Base-by-base conservation (phyloP, 2,888 invertebrate species). In the Cylloceria caligata region DNA sequence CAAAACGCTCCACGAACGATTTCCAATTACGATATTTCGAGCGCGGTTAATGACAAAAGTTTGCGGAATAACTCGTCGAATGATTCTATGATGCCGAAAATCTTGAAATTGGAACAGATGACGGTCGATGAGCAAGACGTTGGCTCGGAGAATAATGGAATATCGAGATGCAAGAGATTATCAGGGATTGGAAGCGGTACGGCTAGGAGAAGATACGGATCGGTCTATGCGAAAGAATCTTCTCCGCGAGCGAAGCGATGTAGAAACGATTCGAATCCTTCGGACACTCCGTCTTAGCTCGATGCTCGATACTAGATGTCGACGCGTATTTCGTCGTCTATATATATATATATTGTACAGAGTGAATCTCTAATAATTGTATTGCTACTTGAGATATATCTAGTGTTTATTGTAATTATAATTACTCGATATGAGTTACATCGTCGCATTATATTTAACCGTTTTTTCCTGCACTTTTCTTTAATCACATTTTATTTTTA, bases 61-160 rank as follows among this genome's bases (percentile, higher is more conserved):
- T 72, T 21, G 60, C 45, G 30, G 5, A 65, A 19, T 7, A 68
- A 55, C 16, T 6, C 24, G 5, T 27, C 74, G 52, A 57, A 45
- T 47, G 74, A 69, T 7, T 72, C 30, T 27, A 39, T 72, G 1
- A 36, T 57, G 4, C 34, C 78, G 64, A 80, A 72, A n/a, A 39
- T 68, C 0, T n/a, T 76, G 1, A 83, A 83, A n/a, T 21, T 83
- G 21, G 82, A 83, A 11, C 67, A 79, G 19, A 55, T 71, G 62
- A 60, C 68, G 21, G 76, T 72, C 62, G 82, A 80, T 16, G 80
- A 76, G 0, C 45, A 16, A 3, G 75, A 76, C 1, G 7, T 49
- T 7, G 30, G 30, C 0, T 2, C 24, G 16, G 5, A 36, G 7
- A 67, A 3, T 1, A 60, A 60, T 34, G 75, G 72, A 45, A 62